A percentile compares a stretch with the other conserved stretches of the same genome.
Conservation (phyloP, 2,113 vertebrate genomes). For the Spermophilus dauricus region DNA sequence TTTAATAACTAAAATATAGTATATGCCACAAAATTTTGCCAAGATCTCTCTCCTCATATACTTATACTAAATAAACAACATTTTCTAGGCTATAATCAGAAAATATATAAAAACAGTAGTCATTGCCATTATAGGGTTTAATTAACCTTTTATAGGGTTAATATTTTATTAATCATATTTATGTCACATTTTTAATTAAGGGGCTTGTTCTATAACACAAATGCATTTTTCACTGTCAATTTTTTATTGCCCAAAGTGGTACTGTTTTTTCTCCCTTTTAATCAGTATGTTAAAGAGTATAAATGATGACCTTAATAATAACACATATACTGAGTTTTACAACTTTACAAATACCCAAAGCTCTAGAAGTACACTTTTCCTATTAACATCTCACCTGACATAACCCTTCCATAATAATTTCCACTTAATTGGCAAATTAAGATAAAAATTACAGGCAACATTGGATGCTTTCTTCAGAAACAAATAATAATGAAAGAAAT, state of each 20-base stretch:
- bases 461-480: conserved; percentile 1
- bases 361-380: background rate
- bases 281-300: background rate
- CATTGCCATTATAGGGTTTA: background rate
- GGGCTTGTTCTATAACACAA: conserved; percentile 21
- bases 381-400: background rate
- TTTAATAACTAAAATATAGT: background rate
- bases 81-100: conserved; percentile 3
- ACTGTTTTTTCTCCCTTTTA: conserved; percentile 30
- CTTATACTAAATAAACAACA: background rate
- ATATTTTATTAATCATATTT: conserved; percentile 5
- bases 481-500: conserved; percentile 19
- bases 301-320: conserved; percentile 33
- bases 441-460: conserved; percentile 7
- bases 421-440: conserved; percentile 19
- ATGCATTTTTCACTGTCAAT: background rate
- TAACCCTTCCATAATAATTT: background rate
- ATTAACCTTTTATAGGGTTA: background rate
- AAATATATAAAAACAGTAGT: conserved; percentile 19
- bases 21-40: background rate
- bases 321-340: background rate
- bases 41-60: background rate
- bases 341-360: conserved; percentile 31
- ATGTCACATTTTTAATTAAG: conserved; percentile 58
- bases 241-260: conserved; percentile 6